These are phyloP conservation scores for Copidosoma floridanum DNA, from an alignment of 1,140 invertebrate genomes.

Conservation along the genomic window DNA sequence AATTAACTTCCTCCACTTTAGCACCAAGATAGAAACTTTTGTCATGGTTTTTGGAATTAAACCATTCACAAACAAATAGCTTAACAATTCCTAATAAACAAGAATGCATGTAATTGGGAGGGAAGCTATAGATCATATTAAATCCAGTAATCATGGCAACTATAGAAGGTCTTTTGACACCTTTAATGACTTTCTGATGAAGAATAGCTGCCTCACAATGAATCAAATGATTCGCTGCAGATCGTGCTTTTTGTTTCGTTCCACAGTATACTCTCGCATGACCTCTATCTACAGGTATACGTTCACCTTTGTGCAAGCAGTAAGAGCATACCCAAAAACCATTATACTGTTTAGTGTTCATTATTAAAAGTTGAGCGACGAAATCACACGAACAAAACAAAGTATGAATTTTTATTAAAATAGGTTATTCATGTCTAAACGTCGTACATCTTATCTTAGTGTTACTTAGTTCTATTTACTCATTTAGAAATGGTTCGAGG, in stretches of 20 bases:
- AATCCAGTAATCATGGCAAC: neutral
- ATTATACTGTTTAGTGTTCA: neutral
- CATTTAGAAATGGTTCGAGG: conserved; percentile 11
- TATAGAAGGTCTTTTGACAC: neutral
- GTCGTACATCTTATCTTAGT: neutral
- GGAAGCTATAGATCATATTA: neutral
- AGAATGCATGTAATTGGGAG: conserved; percentile 1
- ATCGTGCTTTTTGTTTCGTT: neutral
- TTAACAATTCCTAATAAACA: neutral
- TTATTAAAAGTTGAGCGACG: neutral
- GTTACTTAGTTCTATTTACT: neutral
- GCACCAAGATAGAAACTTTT: neutral
- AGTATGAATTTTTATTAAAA: neutral
- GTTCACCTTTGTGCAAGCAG: neutral
- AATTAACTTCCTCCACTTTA: neutral
- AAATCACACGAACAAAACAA: neutral
- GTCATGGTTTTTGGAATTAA: neutral
- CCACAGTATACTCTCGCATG: neutral
- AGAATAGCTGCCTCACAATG: neutral
- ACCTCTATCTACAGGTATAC: neutral
- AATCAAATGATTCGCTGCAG: neutral
- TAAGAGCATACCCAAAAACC: neutral
- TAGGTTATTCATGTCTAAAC: neutral
- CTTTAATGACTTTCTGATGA: neutral
- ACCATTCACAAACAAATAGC: neutral